phyloP scores from a whole-genome alignment of 2,888 invertebrate genomes.

The Leucoptera coffeella region DNA sequence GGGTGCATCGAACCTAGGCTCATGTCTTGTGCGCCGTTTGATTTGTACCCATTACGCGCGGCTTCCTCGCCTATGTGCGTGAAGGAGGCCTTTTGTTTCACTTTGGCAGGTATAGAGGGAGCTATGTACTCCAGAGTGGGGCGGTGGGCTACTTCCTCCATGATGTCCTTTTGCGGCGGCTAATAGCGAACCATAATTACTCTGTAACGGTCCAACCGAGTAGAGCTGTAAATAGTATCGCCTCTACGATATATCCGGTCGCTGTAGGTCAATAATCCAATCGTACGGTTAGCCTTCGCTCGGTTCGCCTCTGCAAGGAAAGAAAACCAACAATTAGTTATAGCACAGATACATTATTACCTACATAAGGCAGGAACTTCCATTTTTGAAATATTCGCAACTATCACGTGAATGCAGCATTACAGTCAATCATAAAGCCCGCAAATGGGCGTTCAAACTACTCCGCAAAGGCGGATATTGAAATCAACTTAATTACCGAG shows the following conservation, averaged over 20 bases:
- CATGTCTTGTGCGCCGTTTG: conserved; percentile 6
- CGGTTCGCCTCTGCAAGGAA: conserved; percentile 32
- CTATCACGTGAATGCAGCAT: no score
- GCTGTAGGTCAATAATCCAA: conserved; percentile 37
- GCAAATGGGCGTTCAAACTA: no score
- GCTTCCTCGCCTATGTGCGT: conserved; percentile 34
- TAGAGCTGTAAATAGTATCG: no score
- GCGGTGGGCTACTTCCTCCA: conserved; percentile 49
- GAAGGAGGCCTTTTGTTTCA: conserved; percentile 32
- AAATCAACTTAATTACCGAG: no score
- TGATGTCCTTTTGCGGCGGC: conserved; percentile 13
- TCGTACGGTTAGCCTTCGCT: conserved; percentile 14
- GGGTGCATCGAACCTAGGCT: conserved; percentile 47
- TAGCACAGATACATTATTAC: no score
- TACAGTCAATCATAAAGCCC: no score
- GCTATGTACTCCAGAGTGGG: conserved; percentile 43
- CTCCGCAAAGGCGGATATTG: no score
- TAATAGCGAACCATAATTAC: conserved; percentile 43
- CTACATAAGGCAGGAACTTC: no score
- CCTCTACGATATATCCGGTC: conserved; percentile 50
- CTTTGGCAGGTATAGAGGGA: conserved; percentile 52
- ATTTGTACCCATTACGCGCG: conserved; percentile 21
- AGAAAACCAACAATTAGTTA: no score
- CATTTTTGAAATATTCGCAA: no score
- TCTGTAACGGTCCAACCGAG: conserved; percentile 28